phyloP scores from a whole-genome alignment of 2,113 vertebrate species.

The Grantiella picta region DNA sequence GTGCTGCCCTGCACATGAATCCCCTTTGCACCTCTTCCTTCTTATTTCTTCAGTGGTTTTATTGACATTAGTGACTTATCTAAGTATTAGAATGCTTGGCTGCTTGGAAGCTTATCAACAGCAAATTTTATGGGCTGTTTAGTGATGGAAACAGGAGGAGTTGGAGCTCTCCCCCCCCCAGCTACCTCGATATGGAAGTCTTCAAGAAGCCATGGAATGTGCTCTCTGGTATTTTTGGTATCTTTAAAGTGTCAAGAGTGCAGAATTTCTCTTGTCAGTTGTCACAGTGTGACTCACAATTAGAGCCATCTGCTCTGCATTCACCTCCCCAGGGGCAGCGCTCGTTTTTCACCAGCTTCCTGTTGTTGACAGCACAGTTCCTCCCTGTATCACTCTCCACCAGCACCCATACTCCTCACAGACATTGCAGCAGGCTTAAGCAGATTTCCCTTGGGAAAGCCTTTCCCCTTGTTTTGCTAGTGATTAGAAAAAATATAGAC shows the following conservation, averaged over 20 bases:
- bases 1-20: conserved; percentile 50
- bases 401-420: conserved; percentile 52
- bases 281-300: conserved; percentile 77
- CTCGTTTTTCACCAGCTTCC: conserved; percentile 82
- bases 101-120: conserved; percentile 62
- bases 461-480: conserved; percentile 40
- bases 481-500: not conserved
- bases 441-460: conserved; percentile 62
- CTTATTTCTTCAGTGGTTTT: conserved; percentile 35
- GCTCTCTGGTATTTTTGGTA: conserved; percentile 77
- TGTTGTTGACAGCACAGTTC: conserved; percentile 84
- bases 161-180: conserved; percentile 29
- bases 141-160: conserved; percentile 66
- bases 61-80: conserved; percentile 66
- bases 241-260: conserved; percentile 79
- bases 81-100: conserved; percentile 44
- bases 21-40: conserved; percentile 42
- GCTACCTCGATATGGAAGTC: conserved; percentile 66
- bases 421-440: conserved; percentile 35
- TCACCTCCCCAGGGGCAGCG: conserved; percentile 69
- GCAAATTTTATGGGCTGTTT: conserved; percentile 67
- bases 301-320: conserved; percentile 78
- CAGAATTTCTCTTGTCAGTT: conserved; percentile 77
- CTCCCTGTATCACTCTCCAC: conserved; percentile 75
- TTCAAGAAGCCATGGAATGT: conserved; percentile 76